Evolutionary conservation across 2,888 invertebrate species (phyloP).

Genomic region (Nipponacmea schrenckii): DNA sequence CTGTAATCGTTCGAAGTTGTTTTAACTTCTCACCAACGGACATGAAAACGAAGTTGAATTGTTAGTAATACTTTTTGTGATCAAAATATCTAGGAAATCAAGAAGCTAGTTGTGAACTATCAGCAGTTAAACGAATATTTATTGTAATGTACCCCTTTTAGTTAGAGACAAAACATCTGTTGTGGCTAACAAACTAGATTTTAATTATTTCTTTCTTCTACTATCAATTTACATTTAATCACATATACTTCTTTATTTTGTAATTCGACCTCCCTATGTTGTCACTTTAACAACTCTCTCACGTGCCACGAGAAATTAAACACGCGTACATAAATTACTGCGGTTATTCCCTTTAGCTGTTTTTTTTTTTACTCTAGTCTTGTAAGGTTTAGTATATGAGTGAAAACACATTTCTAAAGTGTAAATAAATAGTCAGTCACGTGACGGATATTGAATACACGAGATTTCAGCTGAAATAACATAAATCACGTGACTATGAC

Average conservation of each 20-base stretch:
- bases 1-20: no score
- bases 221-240: conserved; percentile 1
- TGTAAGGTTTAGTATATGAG: conserved; percentile 5
- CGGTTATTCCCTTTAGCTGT: not conserved
- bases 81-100: no score
- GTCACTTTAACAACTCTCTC: not conserved
- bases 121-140: no score
- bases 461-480: not conserved
- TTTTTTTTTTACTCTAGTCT: not conserved
- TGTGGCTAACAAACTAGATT: not conserved
- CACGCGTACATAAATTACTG: not conserved
- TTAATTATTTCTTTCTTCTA: conserved; percentile 7
- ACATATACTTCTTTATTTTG: not conserved
- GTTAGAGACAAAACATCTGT: not conserved
- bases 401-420: conserved; percentile 1
- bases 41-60: no score
- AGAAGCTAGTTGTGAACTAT: no score
- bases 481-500: not conserved
- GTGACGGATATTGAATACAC: not conserved
- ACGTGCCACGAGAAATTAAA: not conserved
- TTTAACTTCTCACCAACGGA: no score
- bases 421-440: conserved; percentile 6
- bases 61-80: no score
- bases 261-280: not conserved
- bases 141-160: no score